These are phyloP conservation scores for Eupeodes luniger DNA, from an alignment of 2,888 invertebrate genomes.

Conservation along the genomic window DNA sequence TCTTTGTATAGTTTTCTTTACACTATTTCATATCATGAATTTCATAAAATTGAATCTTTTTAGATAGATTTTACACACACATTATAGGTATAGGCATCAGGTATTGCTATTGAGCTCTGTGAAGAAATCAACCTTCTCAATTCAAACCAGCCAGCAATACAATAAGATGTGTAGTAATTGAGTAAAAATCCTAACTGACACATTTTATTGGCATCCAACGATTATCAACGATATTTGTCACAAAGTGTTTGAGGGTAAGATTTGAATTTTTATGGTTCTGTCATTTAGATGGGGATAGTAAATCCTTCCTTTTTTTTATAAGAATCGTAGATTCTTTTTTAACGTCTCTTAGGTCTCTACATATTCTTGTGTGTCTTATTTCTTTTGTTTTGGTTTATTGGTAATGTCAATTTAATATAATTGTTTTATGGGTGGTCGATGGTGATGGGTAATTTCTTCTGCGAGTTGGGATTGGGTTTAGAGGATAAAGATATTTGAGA, in stretches of 20 bases:
- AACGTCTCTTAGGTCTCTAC: not conserved
- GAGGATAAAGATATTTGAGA: slow-evolving; percentile 62
- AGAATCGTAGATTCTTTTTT: slow-evolving; percentile 48
- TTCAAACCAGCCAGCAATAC: not conserved
- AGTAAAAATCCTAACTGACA: slow-evolving; percentile 76
- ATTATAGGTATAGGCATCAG: not conserved
- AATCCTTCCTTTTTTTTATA: slow-evolving; percentile 39
- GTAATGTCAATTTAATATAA: slow-evolving; percentile 72
- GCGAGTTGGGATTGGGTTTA: not conserved
- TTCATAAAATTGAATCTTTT: slow-evolving; percentile 13
- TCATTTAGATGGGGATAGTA: slow-evolving; percentile 63
- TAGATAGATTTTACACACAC: not conserved
- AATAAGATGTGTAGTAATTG: slow-evolving; percentile 65
- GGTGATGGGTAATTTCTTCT: slow-evolving; percentile 16
- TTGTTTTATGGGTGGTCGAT: slow-evolving; percentile 73
- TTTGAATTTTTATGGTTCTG: slow-evolving; percentile 72
- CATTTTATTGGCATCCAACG: slow-evolving; percentile 74
- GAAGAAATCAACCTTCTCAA: slow-evolving; percentile 26
- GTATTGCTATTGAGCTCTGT: slow-evolving; percentile 19
- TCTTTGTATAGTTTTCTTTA: not conserved
- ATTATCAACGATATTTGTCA: slow-evolving; percentile 76
- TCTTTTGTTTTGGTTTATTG: slow-evolving; percentile 61
- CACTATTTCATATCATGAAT: slow-evolving; percentile 1
- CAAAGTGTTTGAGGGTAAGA: slow-evolving; percentile 66
- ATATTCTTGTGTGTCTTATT: not conserved